These are phyloP conservation scores for Thereva unica DNA, from an alignment of 2,888 invertebrate species.

Conservation along the genomic window DNA sequence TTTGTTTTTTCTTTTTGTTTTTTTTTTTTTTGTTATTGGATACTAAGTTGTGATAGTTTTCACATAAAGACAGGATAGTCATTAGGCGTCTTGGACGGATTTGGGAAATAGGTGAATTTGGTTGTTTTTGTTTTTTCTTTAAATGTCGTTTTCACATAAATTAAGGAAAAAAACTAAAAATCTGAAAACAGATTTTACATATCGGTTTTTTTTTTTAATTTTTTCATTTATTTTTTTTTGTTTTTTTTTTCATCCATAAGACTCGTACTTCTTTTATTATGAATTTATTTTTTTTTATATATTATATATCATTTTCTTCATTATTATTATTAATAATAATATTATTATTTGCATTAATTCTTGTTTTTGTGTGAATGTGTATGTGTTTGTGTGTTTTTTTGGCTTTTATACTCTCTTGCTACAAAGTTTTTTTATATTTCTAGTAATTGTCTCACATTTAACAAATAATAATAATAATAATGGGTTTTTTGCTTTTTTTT, in stretches of 20 bases:
- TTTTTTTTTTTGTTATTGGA: too few relatives aligned
- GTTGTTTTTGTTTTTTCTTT: not conserved
- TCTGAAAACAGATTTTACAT: constrained; percentile 8
- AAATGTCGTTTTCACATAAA: too few relatives aligned
- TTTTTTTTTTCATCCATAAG: too few relatives aligned
- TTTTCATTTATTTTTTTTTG: too few relatives aligned
- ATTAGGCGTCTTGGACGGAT: constrained; percentile 31
- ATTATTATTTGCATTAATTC: too few relatives aligned
- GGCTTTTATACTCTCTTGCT: constrained; percentile 1
- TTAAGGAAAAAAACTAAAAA: not conserved
- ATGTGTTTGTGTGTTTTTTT: not conserved
- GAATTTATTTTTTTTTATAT: not conserved
- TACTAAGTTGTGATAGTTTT: too few relatives aligned
- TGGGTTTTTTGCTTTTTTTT: not conserved
- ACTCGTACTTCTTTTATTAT: too few relatives aligned
- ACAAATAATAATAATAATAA: constrained; percentile 27
- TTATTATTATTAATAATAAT: not conserved
- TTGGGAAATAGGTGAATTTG: constrained; percentile 27
- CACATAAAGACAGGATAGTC: constrained; percentile 10
- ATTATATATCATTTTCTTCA: not conserved
- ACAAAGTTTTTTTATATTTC: constrained; percentile 8
- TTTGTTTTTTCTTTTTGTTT: too few relatives aligned
- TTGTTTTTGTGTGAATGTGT: too few relatives aligned
- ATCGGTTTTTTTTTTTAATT: too few relatives aligned
- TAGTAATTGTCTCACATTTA: constrained; percentile 31